Base-by-base conservation (phyloP, 2,888 invertebrate species). In the Dynastes hyllus region DNA sequence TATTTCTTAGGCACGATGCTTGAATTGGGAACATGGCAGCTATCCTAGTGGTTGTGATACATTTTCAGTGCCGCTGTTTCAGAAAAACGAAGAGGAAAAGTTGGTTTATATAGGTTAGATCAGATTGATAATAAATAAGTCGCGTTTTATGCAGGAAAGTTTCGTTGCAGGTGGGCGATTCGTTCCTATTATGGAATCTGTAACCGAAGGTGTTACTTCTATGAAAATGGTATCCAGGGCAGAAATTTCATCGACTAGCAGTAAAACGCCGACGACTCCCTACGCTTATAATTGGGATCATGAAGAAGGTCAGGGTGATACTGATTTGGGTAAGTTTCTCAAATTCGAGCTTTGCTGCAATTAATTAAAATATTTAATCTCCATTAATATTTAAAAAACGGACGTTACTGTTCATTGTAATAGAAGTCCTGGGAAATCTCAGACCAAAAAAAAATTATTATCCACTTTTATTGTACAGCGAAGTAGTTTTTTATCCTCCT, bases 21-120 rank as follows among this genome's bases (percentile, higher is more conserved):
- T 90, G 50, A 96, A 96, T 88, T 96, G 96, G 96, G 83, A 84
- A 32, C 86, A 86, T 51, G 84, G 84, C 40, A 94, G 94, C 0
- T 90, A 95, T 83, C 93, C 94, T 0, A 91, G 91, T 50, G 94
- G 94, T 6, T 92, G 93, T 80, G 95, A 95, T 88, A 94, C 94
- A 0, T 95, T 95, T 85, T 95, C 95, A 0, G 92, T 95, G 53
- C 95, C 95, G 0, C 89, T 96, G n/a, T 96, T 96, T 85, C 94
- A 94, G 86, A 92, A 93, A 84, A 93, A 93, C 70, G 94, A 94
- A 80, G 94, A 94, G 79, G 94, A 95, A 0, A 93, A 89, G 70
- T 88, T 96, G 53, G 93, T 95, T 16, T 96, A 96, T 85, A 93
- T 95, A 65, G 95, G 94, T 81, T 90, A 90, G 83, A 50, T 45